Percentiles rank a stretch among this genome's conserved stretches.
Conservation (phyloP, 1,140 invertebrate species). For the Drosophila biarmipes region DNA sequence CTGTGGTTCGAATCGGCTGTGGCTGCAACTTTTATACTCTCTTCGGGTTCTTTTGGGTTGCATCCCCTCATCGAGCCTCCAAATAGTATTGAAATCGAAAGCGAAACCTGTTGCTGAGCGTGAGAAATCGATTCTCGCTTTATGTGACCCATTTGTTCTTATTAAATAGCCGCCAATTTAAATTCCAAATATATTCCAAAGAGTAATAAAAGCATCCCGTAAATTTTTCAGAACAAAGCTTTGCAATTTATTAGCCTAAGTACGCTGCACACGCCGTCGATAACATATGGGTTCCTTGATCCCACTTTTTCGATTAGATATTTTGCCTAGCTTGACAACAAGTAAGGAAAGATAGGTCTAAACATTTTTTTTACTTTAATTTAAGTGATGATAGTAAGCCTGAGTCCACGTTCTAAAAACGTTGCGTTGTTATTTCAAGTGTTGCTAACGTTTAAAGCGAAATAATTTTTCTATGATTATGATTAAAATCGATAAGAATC, state of each 20-base stretch:
- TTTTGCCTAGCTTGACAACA: background rate
- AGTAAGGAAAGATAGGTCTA: background rate
- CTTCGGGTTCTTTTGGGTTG: background rate
- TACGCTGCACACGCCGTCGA: slow-evolving; percentile 8
- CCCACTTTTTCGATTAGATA: background rate
- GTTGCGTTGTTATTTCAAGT: too few relatives aligned
- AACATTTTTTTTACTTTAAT: too few relatives aligned
- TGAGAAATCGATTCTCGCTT: slow-evolving; percentile 63
- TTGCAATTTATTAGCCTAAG: slow-evolving; percentile 54
- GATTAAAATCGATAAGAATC: background rate
- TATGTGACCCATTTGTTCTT: slow-evolving; percentile 65
- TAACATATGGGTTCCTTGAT: slow-evolving; percentile 27
- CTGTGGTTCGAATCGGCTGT: slow-evolving; percentile 21
- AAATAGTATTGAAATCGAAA: slow-evolving; percentile 18
- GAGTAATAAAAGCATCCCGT: slow-evolving; percentile 38
- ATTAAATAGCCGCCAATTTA: slow-evolving; percentile 62
- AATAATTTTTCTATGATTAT: too few relatives aligned
- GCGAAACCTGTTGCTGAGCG: slow-evolving; percentile 64
- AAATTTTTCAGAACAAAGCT: slow-evolving; percentile 60
- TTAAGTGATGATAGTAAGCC: too few relatives aligned
- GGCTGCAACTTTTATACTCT: slow-evolving; percentile 41
- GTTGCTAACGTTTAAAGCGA: too few relatives aligned
- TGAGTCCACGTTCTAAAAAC: too few relatives aligned
- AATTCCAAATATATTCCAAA: slow-evolving; percentile 51
- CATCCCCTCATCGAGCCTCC: slow-evolving; percentile 15